Conservation (phyloP, 1,140 invertebrate genomes). For the Diorhabda sublineata region DNA sequence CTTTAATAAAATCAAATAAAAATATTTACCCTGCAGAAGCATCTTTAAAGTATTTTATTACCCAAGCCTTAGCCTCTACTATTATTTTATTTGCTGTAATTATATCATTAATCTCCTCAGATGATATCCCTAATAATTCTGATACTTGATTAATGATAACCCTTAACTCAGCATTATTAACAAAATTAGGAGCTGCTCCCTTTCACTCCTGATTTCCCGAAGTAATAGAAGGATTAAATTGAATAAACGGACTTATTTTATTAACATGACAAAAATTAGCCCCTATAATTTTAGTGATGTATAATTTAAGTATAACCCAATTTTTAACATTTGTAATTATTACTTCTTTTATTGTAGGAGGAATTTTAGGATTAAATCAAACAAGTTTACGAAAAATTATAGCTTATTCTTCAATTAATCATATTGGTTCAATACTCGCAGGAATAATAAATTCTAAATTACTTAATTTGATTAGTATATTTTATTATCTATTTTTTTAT, state of each 20-base stretch:
- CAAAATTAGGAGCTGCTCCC: too few relatives aligned
- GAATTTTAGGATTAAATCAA: slow-evolving; percentile 49
- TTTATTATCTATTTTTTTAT: slow-evolving; percentile 48
- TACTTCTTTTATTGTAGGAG: slow-evolving; percentile 40
- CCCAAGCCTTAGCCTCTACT: too few relatives aligned
- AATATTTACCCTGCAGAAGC: too few relatives aligned
- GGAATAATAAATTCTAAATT: slow-evolving; percentile 44
- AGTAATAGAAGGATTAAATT: slow-evolving; percentile 13
- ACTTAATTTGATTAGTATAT: slow-evolving; percentile 48
- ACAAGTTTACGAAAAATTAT: slow-evolving; percentile 51
- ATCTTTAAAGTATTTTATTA: too few relatives aligned
- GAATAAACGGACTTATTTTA: slow-evolving; percentile 48
- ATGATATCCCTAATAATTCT: too few relatives aligned
- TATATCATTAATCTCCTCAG: too few relatives aligned
- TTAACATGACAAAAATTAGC: slow-evolving; percentile 55
- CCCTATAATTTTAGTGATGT: slow-evolving; percentile 47
- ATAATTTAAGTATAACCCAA: slow-evolving; percentile 25
- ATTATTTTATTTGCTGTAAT: too few relatives aligned
- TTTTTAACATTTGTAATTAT: slow-evolving; percentile 45
- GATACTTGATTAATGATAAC: too few relatives aligned
- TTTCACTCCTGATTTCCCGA: too few relatives aligned
- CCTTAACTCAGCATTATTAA: too few relatives aligned
- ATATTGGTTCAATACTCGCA: slow-evolving; percentile 51
- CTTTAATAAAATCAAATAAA: too few relatives aligned
- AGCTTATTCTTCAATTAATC: slow-evolving; percentile 54